Percentiles rank a stretch among this genome's conserved stretches.
Conservation (phyloP, 2,113 vertebrate species). For the Lasiurus borealis region DNA sequence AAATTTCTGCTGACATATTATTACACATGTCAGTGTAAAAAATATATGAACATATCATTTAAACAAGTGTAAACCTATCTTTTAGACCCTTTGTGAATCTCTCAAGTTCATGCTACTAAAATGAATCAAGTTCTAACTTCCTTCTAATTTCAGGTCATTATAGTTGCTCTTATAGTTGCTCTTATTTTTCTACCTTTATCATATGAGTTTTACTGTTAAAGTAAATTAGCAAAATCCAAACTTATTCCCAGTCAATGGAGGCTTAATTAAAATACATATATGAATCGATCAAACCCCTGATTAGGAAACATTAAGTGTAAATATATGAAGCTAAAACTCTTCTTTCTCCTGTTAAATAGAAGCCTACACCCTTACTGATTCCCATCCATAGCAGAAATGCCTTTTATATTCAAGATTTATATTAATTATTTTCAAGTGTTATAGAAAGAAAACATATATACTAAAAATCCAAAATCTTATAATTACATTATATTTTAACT, state of each 20-base stretch:
- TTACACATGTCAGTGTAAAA: not conserved
- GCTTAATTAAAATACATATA: constrained; percentile 30
- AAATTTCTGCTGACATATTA: not conserved
- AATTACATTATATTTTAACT: not conserved
- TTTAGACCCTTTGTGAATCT: not conserved
- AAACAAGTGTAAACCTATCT: not conserved
- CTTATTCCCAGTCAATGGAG: not conserved
- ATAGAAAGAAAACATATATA: not conserved
- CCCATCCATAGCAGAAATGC: not conserved
- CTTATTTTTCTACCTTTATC: constrained; percentile 1
- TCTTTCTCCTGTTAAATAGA: not conserved
- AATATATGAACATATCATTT: constrained; percentile 23
- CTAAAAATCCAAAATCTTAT: not conserved
- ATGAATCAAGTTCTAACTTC: not conserved
- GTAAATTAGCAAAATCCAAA: not conserved
- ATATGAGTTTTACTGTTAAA: not conserved
- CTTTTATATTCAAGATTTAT: not conserved
- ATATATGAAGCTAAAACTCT: not conserved
- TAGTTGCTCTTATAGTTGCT: not conserved
- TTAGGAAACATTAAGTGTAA: constrained; percentile 17
- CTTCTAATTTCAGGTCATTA: not conserved
- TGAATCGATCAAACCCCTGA: not conserved
- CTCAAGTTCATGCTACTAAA: not conserved
- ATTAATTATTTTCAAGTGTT: constrained; percentile 2
- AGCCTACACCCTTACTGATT: not conserved